A percentile compares a stretch with the other conserved stretches of the same genome.
phyloP scores from a whole-genome alignment of 2,888 invertebrate genomes.

The Barypeithes pellucidus region DNA sequence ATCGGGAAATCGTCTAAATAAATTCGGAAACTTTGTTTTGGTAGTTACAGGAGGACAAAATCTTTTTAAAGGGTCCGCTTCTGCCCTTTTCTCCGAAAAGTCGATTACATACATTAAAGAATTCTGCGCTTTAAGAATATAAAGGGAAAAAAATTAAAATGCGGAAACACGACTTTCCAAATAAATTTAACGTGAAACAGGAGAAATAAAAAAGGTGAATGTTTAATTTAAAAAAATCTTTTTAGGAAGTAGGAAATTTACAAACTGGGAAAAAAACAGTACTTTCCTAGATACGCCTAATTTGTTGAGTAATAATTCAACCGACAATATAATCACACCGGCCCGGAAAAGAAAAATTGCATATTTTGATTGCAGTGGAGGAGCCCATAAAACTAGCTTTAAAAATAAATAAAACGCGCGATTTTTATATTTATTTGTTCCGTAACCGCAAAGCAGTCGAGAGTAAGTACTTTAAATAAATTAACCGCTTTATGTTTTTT shows the following conservation, averaged over 20 bases:
- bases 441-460: constrained; percentile 52
- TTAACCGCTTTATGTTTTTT: constrained; percentile 55
- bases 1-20: constrained; percentile 29
- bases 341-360: constrained; percentile 31
- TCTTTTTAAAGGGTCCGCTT: constrained; percentile 20
- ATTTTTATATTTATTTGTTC: constrained; percentile 55
- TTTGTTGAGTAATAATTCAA: constrained; percentile 31
- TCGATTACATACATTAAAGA: constrained; percentile 26
- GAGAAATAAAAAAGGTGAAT: constrained; percentile 7
- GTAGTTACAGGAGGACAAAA: constrained; percentile 21
- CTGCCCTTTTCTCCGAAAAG: constrained; percentile 15
- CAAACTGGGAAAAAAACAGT: constrained; percentile 6
- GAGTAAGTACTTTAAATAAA: constrained; percentile 55
- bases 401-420: constrained; percentile 45
- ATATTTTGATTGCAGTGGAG: constrained; percentile 46
- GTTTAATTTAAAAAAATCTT: constrained; percentile 5
- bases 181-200: constrained; percentile 23
- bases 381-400: constrained; percentile 42
- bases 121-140: constrained; percentile 23
- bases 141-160: constrained; percentile 22
- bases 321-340: constrained; percentile 14
- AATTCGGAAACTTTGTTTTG: constrained; percentile 25
- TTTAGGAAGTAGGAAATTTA: constrained; percentile 6
- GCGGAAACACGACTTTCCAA: constrained; percentile 18
- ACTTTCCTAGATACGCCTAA: constrained; percentile 21